Conservation (phyloP, 2,797 vertebrate genomes). For the Sandelia bainsii region DNA sequence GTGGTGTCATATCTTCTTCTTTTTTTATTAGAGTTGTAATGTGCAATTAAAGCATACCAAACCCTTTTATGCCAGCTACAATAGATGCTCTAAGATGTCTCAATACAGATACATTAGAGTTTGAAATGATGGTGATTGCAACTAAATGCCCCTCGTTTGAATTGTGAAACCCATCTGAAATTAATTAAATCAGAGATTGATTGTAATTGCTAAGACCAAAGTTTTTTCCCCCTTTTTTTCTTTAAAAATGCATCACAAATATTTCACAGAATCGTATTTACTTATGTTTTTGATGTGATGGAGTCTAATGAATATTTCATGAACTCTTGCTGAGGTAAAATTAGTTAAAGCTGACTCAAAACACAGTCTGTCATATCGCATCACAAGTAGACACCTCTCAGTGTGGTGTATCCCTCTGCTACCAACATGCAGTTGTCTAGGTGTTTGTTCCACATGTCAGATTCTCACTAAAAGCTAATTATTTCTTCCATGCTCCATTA, state of each 20-base stretch:
- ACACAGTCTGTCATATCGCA: constrained; percentile 31
- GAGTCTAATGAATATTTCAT: neutral
- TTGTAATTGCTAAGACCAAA: constrained; percentile 27
- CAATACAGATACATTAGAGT: constrained; percentile 37
- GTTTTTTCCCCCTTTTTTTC: neutral
- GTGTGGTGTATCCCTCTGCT: constrained; percentile 5
- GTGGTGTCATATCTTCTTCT: constrained; percentile 3
- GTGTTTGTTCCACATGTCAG: constrained; percentile 74
- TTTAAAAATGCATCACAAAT: constrained; percentile 22
- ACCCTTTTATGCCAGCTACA: constrained; percentile 17
- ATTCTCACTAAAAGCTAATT: constrained; percentile 64
- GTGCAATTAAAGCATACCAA: constrained; percentile 31
- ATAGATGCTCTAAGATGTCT: constrained; percentile 16
- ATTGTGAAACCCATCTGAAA: constrained; percentile 36
- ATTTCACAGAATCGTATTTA: constrained; percentile 15
- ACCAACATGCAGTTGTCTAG: constrained; percentile 60
- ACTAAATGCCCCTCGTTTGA: constrained; percentile 43
- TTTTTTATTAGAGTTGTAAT: constrained; percentile 21
- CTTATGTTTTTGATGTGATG: constrained; percentile 1
- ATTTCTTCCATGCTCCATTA: constrained; percentile 64
- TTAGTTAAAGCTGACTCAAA: constrained; percentile 5
- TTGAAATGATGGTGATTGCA: constrained; percentile 55
- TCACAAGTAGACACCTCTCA: constrained; percentile 33
- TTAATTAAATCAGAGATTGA: constrained; percentile 27
- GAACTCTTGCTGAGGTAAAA: constrained; percentile 5